These are phyloP conservation scores for Dicranocentrus wangi DNA, from an alignment of 2,888 invertebrate species.

Conservation along the genomic window DNA sequence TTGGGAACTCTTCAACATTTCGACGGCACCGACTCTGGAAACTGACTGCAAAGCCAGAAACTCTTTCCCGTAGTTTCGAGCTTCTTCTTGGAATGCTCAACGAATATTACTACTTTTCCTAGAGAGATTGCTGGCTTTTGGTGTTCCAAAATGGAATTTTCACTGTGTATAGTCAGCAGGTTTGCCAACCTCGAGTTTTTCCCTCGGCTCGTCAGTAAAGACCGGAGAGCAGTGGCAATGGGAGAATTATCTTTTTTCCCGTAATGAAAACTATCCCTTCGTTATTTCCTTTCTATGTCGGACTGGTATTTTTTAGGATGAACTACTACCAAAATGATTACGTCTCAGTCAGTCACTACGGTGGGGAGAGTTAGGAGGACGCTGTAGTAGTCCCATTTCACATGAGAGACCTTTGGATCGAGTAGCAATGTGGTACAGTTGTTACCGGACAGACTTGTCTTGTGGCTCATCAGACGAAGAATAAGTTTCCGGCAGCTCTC, in stretches of 20 bases:
- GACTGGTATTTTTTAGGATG: too few species aligned
- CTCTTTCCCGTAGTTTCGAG: background rate
- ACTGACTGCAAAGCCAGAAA: background rate
- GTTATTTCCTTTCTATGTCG: background rate
- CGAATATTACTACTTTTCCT: background rate
- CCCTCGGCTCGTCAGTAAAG: background rate
- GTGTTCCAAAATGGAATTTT: background rate
- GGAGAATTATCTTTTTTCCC: background rate
- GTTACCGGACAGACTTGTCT: constrained; percentile 64
- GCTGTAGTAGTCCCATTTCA: too few species aligned
- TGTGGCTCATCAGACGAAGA: constrained; percentile 67
- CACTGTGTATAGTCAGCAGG: background rate
- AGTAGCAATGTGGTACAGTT: constrained; percentile 33
- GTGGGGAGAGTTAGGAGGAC: too few species aligned
- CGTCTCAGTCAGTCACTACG: too few species aligned
- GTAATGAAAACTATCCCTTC: constrained; percentile 7
- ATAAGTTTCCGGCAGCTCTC: constrained; percentile 70
- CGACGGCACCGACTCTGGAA: background rate
- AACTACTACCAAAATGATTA: too few species aligned
- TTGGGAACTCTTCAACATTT: background rate
- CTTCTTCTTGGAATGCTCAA: background rate
- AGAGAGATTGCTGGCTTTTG: constrained; percentile 7
- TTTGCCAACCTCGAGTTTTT: background rate
- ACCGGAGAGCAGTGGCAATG: constrained; percentile 2
- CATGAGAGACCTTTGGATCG: too few species aligned